These are phyloP conservation scores for Malachius bipustulatus DNA, from an alignment of 2,888 invertebrate genomes.

Conservation along the genomic window DNA sequence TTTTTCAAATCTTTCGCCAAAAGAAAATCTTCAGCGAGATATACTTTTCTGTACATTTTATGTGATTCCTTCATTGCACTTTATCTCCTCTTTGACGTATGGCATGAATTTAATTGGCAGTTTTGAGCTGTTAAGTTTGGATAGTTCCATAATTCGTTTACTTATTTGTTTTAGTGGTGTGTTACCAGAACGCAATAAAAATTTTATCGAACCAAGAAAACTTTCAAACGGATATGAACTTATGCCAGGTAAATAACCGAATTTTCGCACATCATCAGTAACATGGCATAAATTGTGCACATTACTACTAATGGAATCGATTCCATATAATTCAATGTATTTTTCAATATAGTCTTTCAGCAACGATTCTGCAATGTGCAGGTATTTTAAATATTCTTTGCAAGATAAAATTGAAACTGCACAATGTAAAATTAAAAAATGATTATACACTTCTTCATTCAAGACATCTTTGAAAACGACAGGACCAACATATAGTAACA, in stretches of 20 bases:
- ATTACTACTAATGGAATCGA: constrained; percentile 14
- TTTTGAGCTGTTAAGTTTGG: constrained; percentile 7
- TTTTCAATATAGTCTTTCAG: constrained; percentile 13
- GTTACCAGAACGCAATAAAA: constrained; percentile 12
- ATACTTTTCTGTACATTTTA: no score
- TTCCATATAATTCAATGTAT: constrained; percentile 14
- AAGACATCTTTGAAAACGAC: constrained; percentile 18
- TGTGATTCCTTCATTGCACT: no score
- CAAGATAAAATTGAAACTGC: constrained; percentile 7
- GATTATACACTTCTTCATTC: constrained; percentile 2
- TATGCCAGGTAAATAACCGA: constrained; percentile 12
- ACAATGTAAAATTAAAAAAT: constrained; percentile 7
- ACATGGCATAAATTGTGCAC: constrained; percentile 16
- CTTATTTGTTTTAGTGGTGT: constrained; percentile 13
- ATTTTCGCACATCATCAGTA: constrained; percentile 15
- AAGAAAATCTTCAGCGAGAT: constrained; percentile 8
- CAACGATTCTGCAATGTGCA: constrained; percentile 10
- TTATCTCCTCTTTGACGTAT: no score
- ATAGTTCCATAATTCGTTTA: constrained; percentile 11
- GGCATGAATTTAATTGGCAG: no score
- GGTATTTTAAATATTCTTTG: constrained; percentile 8
- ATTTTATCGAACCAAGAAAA: constrained; percentile 11
- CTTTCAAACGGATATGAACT: constrained; percentile 15
- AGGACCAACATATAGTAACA: constrained; percentile 19
- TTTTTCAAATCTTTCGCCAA: constrained; percentile 7